Percentiles rank a stretch among this genome's conserved stretches.
Conservation (phyloP, 2,113 vertebrate genomes). For the Alaudala cheleensis region DNA sequence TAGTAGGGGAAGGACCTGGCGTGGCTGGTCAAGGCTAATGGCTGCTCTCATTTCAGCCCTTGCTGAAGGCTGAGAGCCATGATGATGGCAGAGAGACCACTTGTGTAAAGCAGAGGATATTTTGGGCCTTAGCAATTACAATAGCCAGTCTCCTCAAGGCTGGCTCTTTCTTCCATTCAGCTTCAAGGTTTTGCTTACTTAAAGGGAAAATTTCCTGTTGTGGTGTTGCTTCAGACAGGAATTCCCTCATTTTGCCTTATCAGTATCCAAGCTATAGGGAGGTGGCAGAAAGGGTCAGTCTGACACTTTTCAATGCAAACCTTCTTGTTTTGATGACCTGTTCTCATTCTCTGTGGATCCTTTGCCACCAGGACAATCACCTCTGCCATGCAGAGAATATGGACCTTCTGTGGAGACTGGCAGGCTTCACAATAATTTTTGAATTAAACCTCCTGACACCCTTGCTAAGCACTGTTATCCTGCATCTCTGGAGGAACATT, state of each 20-base stretch:
- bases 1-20: background rate
- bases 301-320: background rate
- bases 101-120: background rate
- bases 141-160: background rate
- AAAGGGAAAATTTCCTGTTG: background rate
- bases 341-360: accelerated
- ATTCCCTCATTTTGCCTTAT: background rate
- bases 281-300: background rate
- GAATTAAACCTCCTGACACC: background rate
- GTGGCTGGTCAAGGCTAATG: background rate
- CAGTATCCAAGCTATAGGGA: background rate
- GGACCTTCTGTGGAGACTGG: background rate
- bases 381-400: accelerated
- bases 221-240: constrained; percentile 17
- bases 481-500: background rate
- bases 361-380: background rate
- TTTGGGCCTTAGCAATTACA: background rate
- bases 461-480: background rate
- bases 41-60: background rate
- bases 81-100: accelerated
- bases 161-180: background rate
- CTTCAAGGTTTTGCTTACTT: background rate
- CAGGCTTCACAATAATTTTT: background rate
- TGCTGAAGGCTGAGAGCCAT: background rate
- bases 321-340: constrained; percentile 11